phyloP scores from a whole-genome alignment of 2,888 invertebrate genomes.

The Odiellus spinosus region DNA sequence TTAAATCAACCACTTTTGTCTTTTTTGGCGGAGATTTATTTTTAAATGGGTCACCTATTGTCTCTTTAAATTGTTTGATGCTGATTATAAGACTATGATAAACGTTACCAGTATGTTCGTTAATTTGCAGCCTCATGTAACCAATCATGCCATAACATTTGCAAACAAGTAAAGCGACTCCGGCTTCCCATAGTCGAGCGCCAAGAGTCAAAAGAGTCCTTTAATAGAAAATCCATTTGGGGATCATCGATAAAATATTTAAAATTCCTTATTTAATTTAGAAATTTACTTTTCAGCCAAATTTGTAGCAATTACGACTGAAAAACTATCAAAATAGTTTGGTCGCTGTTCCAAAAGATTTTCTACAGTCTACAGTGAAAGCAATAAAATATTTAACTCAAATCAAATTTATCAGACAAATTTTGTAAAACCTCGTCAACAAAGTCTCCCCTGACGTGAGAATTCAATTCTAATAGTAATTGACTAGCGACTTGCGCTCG shows the following conservation, averaged over 20 bases:
- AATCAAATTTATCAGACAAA: background rate
- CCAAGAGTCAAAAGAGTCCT: constrained; percentile 57
- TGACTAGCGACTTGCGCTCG: constrained; percentile 69
- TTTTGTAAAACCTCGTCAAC: constrained; percentile 51
- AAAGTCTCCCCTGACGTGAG: constrained; percentile 80
- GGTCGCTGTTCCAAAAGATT: constrained; percentile 68
- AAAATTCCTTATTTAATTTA: background rate
- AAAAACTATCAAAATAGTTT: constrained; percentile 64
- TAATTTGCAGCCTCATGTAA: constrained; percentile 62
- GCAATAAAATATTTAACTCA: background rate
- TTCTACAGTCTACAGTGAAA: constrained; percentile 44
- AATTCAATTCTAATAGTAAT: constrained; percentile 71
- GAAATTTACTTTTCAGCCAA: constrained; percentile 45
- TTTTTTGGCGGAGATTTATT: too few relatives aligned
- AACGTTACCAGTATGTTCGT: constrained; percentile 33
- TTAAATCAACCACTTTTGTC: too few relatives aligned
- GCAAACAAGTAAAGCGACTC: constrained; percentile 71
- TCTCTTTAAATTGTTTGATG: too few relatives aligned
- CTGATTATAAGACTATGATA: background rate
- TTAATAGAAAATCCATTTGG: constrained; percentile 19
- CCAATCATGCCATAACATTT: constrained; percentile 84
- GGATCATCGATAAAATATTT: background rate
- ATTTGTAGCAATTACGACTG: constrained; percentile 66
- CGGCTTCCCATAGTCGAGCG: constrained; percentile 62
- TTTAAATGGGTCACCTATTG: too few relatives aligned